phyloP scores from a whole-genome alignment of 2,113 vertebrate species.

The Sceloporus tristichus region DNA sequence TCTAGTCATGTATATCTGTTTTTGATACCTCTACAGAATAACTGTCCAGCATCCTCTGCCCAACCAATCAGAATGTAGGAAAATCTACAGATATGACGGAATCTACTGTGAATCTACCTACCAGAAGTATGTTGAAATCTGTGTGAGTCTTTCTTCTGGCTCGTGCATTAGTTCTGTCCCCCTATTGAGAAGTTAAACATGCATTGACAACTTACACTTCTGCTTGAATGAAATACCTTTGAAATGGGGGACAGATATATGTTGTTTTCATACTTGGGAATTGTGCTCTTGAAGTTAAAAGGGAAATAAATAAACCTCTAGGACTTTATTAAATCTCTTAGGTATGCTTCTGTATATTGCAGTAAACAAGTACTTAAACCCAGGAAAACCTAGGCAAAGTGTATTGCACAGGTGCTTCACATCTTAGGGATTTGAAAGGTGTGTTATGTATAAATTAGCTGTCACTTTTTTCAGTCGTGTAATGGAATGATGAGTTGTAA shows the following conservation, averaged over 20 bases:
- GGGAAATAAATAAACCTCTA: slow-evolving; percentile 51
- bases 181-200: slow-evolving; percentile 77
- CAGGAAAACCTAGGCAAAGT: slow-evolving; percentile 82
- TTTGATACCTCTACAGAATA: slow-evolving; percentile 89
- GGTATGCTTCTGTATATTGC: slow-evolving; percentile 78
- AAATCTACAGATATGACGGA: slow-evolving; percentile 89
- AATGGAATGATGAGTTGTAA: slow-evolving; percentile 93
- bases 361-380: slow-evolving; percentile 80
- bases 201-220: slow-evolving; percentile 76
- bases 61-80: slow-evolving; percentile 89
- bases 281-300: slow-evolving; percentile 74
- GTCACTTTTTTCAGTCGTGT: slow-evolving; percentile 93
- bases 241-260: slow-evolving; percentile 63
- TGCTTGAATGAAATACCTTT: slow-evolving; percentile 72
- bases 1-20: slow-evolving; percentile 87
- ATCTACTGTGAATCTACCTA: slow-evolving; percentile 90
- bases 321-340: slow-evolving; percentile 75
- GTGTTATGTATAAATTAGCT: slow-evolving; percentile 97
- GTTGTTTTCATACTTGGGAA: slow-evolving; percentile 74
- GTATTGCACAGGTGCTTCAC: slow-evolving; percentile 89
- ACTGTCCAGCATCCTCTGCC: slow-evolving; percentile 88
- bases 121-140: slow-evolving; percentile 90
- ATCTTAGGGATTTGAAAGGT: slow-evolving; percentile 92
- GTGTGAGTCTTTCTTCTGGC: slow-evolving; percentile 87
- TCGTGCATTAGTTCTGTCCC: slow-evolving; percentile 84